Base-by-base conservation (phyloP, 2,888 invertebrate species). In the Phalangium opilio region DNA sequence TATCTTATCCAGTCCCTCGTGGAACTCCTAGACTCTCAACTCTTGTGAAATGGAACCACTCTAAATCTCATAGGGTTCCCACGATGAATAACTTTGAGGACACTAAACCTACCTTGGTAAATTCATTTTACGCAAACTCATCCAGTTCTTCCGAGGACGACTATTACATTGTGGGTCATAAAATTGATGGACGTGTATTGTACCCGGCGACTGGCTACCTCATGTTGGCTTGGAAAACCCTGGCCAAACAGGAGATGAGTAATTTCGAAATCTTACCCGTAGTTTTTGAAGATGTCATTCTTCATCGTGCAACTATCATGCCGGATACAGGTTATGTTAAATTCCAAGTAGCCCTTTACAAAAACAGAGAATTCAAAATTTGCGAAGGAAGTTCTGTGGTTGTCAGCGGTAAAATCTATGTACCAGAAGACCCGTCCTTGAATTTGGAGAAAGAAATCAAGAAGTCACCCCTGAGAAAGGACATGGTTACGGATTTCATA, bases 251-350 rank as follows among this genome's bases (percentile, higher is more conserved):
- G 54, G 73, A 76, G 53, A 80, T 81, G 45, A 73, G 71, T 47
- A 79, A 81, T 56, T 76, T 72, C 57, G 79, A 85, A 58, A 79
- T 84, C 60, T 75, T 84, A 27, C 79, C 90, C 0, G 80, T 98
- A 1, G 72, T 86, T 3, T 73, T 98, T 57, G 89, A 93, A 67
- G 77, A 96, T 67, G 75, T 96, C 1, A 80, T 83, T 58, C 89
- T 98, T 66, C 81, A 82, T 60, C 77, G 91, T 45, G 95, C 96
- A 3, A 96, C 95, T 4, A 87, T 93, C 57, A 73, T 96, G 67
- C 83, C 84, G 18, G 83, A 84, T 62, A 83, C 85, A 52, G 80
- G 69, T 64, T 53, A 53, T 1, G 78, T 85, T 39, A 82, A 81
- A 59, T 85, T 90, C 64, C 71, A 83, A 20, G 72, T 90, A 36